Evolutionary conservation across 2,888 invertebrate species (phyloP), one percentile per base, ranked within the genome.

Genomic region (Yponomeuta plumbellus): DNA sequence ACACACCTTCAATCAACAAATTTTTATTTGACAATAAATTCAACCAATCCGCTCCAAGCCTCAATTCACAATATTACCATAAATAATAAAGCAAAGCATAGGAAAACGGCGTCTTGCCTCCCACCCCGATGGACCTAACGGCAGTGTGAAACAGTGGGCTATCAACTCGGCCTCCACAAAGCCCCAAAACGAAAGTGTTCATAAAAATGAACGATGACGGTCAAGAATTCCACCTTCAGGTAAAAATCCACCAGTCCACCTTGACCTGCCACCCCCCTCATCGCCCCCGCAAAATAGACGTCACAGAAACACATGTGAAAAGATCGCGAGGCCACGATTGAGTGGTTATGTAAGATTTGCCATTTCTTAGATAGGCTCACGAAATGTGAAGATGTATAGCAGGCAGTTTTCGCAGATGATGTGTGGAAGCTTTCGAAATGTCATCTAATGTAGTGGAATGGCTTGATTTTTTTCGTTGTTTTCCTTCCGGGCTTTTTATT

Each of bases 201-300:
- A 74, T 74, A 76, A 77, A 76, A 77, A 76, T 79, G 75, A 78
- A 76, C 73, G 75, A 78, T 77, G 73, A 74, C 74, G 74, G 74
- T 70, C 70, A 52, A 66, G 62, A 65, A 65, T 69, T 70, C 71
- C 69, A 64, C 63, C 71, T 68, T 66, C 69, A 73, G 73, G 72
- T 73, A 73, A 66, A 69, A 56, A 62, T 67, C 20, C n/a, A 59
- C 77, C 73, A 74, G 66, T 61, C 5, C 67, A 68, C 68, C 58
- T 66, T 57, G 74, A 70, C 5, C 75, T 66, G 57, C 59, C 17
- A 52, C 17, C 17, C 13, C 44, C 44, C 44, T 52, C 44, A 17
- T 17, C 17, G 17, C 17, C 44, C 17, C 44, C 13, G 17, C 34
- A 39, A 64, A 68, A 68, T 69, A 66, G 64, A 61, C 11, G 1